phyloP scores from a whole-genome alignment of 2,888 invertebrate genomes.

The Cheiracanthium punctorium region DNA sequence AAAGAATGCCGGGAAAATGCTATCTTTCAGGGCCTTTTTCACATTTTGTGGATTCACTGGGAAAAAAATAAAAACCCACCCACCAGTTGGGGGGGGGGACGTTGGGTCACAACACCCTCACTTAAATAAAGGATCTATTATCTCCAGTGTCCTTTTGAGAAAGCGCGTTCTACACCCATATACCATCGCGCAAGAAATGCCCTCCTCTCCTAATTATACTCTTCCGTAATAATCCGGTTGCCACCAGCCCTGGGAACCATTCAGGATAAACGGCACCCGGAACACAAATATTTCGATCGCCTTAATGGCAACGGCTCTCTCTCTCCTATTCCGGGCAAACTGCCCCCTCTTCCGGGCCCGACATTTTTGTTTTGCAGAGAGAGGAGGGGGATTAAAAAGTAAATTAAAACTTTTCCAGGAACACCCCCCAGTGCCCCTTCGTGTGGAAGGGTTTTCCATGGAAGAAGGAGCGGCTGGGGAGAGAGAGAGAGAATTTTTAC shows the following conservation, averaged over 20 bases:
- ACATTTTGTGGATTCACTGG: too few species aligned
- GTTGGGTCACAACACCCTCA: too few species aligned
- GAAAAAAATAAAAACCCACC: too few species aligned
- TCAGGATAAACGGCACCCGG: constrained; percentile 60
- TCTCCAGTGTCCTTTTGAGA: too few species aligned
- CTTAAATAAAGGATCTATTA: too few species aligned
- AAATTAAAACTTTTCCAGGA: constrained; percentile 55
- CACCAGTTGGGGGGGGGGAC: too few species aligned
- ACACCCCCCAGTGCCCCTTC: background rate
- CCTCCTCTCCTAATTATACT: too few species aligned
- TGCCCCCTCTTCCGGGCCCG: constrained; percentile 35
- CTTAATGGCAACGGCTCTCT: constrained; percentile 60
- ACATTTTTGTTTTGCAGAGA: constrained; percentile 32
- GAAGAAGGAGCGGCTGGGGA: constrained; percentile 53
- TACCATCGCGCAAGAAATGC: too few species aligned
- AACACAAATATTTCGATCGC: constrained; percentile 68
- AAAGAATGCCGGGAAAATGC: too few species aligned
- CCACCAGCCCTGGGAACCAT: background rate
- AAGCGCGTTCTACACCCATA: too few species aligned
- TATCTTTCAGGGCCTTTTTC: too few species aligned
- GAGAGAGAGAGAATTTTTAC: constrained; percentile 62
- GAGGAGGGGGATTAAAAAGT: constrained; percentile 64
- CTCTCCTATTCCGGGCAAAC: constrained; percentile 42
- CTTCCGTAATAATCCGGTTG: too few species aligned
- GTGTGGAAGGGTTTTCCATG: constrained; percentile 33